Base-by-base conservation (phyloP, 92 coral and sea anemone genomes). In the Heteractis magnifica region DNA sequence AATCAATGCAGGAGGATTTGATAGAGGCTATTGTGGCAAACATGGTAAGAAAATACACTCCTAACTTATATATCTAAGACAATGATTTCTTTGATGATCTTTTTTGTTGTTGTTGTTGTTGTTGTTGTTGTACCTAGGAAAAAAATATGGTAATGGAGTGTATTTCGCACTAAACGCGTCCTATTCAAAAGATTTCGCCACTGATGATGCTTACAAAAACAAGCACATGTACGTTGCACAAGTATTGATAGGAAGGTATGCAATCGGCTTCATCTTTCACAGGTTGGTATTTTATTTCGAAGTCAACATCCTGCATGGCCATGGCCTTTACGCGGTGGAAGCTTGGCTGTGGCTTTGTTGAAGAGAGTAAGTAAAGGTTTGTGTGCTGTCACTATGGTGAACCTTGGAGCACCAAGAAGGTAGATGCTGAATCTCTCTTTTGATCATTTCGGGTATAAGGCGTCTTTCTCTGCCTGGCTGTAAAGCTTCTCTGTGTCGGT, bases 401-500 rank as follows among this genome's bases (percentile, higher is more conserved):
- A 79, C 85, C 80, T 49, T 34, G 92, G 89, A 6, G 89, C 87
- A 71, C 95, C 87, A 1, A 92, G 74, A 10, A 92, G 88, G 84
- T 87, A 90, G 6, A 90, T 90, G 78, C 90, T 83, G 65, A 92
- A 77, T 49, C 89, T 51, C 52, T 87, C 79, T 80, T 90, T 92
- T 9, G 90, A 86, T 88, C 90, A 92, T 49, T 83, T 81, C 2
- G 88, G 76, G 34, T n/a, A 78, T 65, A 13, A 41, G 41, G 89
- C 92, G 85, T 90, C 93, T 72, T 86, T 89, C 26, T 84, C 88
- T 20, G 88, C 87, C 62, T 90, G 89, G 65, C 90, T 88, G 73
- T 90, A n/a, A n/a, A n/a, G n/a, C n/a, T n/a, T n/a, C n/a, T n/a
- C n/a, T n/a, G n/a, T n/a, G n/a, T n/a, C n/a, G n/a, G n/a, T n/a